Conservation (phyloP, 2,888 invertebrate species). For the Pollenia angustigena region DNA sequence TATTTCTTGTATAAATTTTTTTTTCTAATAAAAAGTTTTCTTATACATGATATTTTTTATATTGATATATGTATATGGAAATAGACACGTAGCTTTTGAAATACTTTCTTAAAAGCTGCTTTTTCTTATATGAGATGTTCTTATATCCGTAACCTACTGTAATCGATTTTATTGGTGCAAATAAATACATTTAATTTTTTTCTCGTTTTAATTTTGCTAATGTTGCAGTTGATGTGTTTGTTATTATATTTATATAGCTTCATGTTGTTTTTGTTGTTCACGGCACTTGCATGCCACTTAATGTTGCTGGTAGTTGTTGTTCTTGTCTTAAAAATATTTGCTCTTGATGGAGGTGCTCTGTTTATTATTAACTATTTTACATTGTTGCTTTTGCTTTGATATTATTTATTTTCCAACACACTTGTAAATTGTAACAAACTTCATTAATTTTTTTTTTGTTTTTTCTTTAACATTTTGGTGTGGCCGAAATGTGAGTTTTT, state of each 20-base stretch:
- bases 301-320: conserved; percentile 34
- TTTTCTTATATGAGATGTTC: no score
- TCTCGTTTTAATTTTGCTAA: conserved; percentile 12
- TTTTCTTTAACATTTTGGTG: conserved; percentile 64
- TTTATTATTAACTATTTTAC: conserved; percentile 10
- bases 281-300: conserved; percentile 43
- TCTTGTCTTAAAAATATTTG: conserved; percentile 40
- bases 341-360: conserved; percentile 53
- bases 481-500: conserved; percentile 56
- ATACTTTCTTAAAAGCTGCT: no score
- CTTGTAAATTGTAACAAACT: conserved; percentile 49
- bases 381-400: conserved; percentile 32
- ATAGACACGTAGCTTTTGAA: no score
- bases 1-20: no score
- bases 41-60: no score
- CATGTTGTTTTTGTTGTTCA: not conserved
- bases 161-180: not conserved
- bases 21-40: no score
- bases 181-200: conserved; percentile 13
- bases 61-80: no score
- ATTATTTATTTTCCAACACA: conserved; percentile 26
- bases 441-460: conserved; percentile 27
- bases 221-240: conserved; percentile 26
- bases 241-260: conserved; percentile 21
- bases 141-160: no score